phyloP scores from a whole-genome alignment of 2,797 vertebrate genomes.

The Garrulus glandarius region DNA sequence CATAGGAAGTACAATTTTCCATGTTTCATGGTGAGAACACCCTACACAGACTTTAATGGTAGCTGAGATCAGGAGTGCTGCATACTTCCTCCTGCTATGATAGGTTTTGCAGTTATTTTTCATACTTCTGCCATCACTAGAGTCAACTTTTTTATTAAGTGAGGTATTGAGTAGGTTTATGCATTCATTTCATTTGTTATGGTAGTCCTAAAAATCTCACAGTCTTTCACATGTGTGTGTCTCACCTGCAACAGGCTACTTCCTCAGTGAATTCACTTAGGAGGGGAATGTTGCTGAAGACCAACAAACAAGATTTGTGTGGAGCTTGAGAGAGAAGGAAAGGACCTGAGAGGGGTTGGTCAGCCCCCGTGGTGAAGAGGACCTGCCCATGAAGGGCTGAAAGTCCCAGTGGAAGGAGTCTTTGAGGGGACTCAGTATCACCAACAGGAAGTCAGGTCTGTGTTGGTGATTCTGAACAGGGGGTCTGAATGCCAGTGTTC shows the following conservation, averaged over 20 bases:
- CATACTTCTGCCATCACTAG: not conserved
- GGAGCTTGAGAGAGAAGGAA: not conserved
- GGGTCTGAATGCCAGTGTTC: not conserved
- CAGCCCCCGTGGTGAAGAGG: fast-evolving
- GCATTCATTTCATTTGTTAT: not conserved
- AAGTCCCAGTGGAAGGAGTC: fast-evolving
- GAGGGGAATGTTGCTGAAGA: not conserved
- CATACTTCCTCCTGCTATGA: not conserved
- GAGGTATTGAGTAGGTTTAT: not conserved
- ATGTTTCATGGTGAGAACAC: not conserved
- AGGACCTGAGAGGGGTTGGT: not conserved
- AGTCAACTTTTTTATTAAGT: not conserved
- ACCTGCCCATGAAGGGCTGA: not conserved
- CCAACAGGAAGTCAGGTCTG: not conserved
- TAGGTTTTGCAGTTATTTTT: not conserved
- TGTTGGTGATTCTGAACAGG: not conserved
- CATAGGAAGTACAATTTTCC: not conserved
- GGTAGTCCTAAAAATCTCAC: not conserved
- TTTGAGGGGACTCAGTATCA: not conserved
- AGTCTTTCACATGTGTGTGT: not conserved
- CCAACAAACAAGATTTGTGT: not conserved
- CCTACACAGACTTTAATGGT: not conserved
- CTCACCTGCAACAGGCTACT: not conserved
- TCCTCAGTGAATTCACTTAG: not conserved
- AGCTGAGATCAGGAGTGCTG: not conserved